Evolutionary conservation across 2,113 vertebrate species (phyloP), one percentile per base, ranked within the genome.

Genomic region (Notothenia coriiceps): DNA sequence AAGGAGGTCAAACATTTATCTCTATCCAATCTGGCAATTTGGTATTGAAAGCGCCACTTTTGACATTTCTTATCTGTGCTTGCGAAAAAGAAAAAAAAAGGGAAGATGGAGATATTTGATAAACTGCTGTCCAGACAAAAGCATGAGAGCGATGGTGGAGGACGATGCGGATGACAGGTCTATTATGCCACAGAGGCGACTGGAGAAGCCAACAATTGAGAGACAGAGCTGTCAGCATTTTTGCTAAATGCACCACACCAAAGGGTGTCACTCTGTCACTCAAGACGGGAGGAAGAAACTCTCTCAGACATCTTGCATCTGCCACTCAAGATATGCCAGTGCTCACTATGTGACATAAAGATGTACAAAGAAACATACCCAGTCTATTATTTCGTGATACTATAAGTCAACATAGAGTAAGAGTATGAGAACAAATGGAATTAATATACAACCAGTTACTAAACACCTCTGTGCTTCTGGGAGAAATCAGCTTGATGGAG

Each of bases 101-200:
- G 43, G 70, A 72, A 22, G n/a, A 44, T 56, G 46, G 55, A 78
- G 82, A 68, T 77, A 77, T 83, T 74, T 86, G 81, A 86, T 86
- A 87, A 91, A 88, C 54, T 80, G 70, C 77, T 60, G 84, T 87
- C 82, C 71, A 83, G 78, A 89, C 86, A 90, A 89, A 79, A 82
- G 86, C 70, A 81, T 43, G 33, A 68, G 68, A 62, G 49, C 33
- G 64, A 64, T 52, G 82, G 83, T 81, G 86, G 80, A 84, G 82
- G 86, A 85, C 49, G 72, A 79, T 51, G 79, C 75, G 61, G 88
- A 82, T 91, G 91, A 91, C 90, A 93, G 83, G 77, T 84, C 85
- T 88, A 91, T 91, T 87, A 89, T 89, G 62, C 74, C 80, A 85
- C 74, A 77, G 72, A 90, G 77, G 84, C 74, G 67, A 82, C 70